Percentiles rank a stretch among this genome's conserved stretches.
phyloP scores from a whole-genome alignment of 2,888 invertebrate genomes.

The Patella depressa region DNA sequence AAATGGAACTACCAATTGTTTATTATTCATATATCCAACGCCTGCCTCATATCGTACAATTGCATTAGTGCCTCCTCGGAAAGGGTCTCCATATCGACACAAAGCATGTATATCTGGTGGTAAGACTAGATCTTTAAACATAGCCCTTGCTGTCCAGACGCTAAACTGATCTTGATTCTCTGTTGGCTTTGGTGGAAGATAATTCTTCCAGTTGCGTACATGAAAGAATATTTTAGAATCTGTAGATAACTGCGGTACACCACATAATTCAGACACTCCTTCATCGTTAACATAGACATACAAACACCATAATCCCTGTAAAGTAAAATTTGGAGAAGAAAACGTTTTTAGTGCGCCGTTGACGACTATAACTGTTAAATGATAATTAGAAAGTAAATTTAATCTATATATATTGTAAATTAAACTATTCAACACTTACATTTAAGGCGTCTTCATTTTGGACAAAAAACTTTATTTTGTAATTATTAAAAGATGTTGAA shows the following conservation, averaged over 20 bases:
- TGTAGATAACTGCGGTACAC: slow-evolving; percentile 39
- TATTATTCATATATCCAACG: slow-evolving; percentile 34
- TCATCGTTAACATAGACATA: slow-evolving; percentile 37
- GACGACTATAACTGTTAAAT: too few species aligned
- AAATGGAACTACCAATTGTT: slow-evolving; percentile 36
- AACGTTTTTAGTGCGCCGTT: too few species aligned
- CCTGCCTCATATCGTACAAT: slow-evolving; percentile 49
- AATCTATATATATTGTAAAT: too few species aligned
- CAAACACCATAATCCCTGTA: slow-evolving; percentile 48
- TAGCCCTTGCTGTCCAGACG: slow-evolving; percentile 39
- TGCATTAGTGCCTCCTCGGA: slow-evolving; percentile 45
- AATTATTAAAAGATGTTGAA: slow-evolving; percentile 30
- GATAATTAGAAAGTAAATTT: too few species aligned
- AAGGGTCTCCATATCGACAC: slow-evolving; percentile 51
- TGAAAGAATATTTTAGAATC: slow-evolving; percentile 43
- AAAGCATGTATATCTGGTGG: slow-evolving; percentile 39
- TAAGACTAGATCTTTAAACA: slow-evolving; percentile 39
- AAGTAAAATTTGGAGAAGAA: background rate
- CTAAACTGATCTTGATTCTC: slow-evolving; percentile 30
- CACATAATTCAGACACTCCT: slow-evolving; percentile 40
- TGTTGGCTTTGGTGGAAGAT: slow-evolving; percentile 32
- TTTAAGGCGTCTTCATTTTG: slow-evolving; percentile 27
- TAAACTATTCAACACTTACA: background rate
- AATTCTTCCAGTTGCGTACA: slow-evolving; percentile 50
- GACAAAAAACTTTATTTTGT: slow-evolving; percentile 31